Conservation (phyloP, 2,888 invertebrate species). For the Amblyjoppa fuscipennis region DNA sequence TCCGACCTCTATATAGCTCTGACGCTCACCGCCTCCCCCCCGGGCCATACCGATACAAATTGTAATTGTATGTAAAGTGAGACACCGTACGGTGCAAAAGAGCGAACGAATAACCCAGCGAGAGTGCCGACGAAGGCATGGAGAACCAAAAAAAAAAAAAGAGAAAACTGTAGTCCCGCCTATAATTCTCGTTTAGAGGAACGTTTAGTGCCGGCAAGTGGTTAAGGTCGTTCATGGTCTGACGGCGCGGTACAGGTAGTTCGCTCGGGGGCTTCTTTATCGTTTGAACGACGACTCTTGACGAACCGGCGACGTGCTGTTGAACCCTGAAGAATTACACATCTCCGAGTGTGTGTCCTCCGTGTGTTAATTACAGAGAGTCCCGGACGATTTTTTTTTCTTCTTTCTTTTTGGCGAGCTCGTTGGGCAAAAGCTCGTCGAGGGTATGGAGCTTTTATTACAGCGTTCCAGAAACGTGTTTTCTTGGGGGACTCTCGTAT, state of each 20-base stretch:
- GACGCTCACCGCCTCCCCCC: slow-evolving; percentile 28
- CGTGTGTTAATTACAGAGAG: slow-evolving; percentile 36
- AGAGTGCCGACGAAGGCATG: slow-evolving; percentile 24
- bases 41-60: slow-evolving; percentile 73
- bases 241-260: slow-evolving; percentile 40
- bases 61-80: slow-evolving; percentile 78
- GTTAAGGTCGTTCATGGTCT: slow-evolving; percentile 59
- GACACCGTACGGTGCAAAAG: slow-evolving; percentile 69
- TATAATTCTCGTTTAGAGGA: slow-evolving; percentile 68
- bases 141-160: slow-evolving; percentile 29
- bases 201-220: slow-evolving; percentile 63
- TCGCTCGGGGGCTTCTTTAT: background rate
- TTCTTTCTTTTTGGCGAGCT: background rate
- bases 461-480: slow-evolving; percentile 10
- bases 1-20: slow-evolving; percentile 44
- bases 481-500: slow-evolving; percentile 31
- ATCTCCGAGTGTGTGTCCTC: slow-evolving; percentile 20
- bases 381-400: background rate
- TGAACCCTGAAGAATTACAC: slow-evolving; percentile 1
- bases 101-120: slow-evolving; percentile 58
- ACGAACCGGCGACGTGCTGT: background rate
- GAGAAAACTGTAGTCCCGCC: background rate
- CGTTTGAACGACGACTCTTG: background rate
- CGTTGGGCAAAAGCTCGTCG: background rate
- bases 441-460: background rate